phyloP scores from a whole-genome alignment of 2,888 invertebrate species.

The Pseudococcus jackbeardsleyi region DNA sequence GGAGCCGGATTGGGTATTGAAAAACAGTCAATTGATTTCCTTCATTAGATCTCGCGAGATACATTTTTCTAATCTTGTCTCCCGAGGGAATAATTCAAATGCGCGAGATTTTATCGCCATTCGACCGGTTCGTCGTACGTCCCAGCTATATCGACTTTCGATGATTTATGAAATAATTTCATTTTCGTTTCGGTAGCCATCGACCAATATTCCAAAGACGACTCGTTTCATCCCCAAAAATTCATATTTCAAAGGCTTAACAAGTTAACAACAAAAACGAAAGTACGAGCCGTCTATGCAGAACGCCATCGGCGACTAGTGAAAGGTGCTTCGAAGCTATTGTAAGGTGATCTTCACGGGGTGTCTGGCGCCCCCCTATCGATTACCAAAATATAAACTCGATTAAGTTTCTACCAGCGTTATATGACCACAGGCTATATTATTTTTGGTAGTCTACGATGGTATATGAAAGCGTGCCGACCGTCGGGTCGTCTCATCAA shows the following conservation, averaged over 20 bases:
- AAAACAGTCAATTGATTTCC: slow-evolving; percentile 37
- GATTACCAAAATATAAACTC: slow-evolving; percentile 59
- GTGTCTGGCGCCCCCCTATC: slow-evolving; percentile 63
- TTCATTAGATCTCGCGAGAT: slow-evolving; percentile 1
- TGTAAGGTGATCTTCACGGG: slow-evolving; percentile 62
- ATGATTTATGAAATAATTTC: slow-evolving; percentile 50
- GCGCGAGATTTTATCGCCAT: slow-evolving; percentile 40
- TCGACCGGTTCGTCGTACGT: background rate
- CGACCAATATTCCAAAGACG: background rate
- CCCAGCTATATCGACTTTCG: background rate
- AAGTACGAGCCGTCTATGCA: slow-evolving; percentile 11
- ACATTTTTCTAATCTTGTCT: slow-evolving; percentile 47
- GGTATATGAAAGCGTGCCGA: slow-evolving; percentile 60
- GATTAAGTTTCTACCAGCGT: slow-evolving; percentile 62
- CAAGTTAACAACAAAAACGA: slow-evolving; percentile 31
- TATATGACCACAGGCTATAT: slow-evolving; percentile 50
- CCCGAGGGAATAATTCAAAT: slow-evolving; percentile 40
- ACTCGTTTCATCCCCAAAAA: background rate
- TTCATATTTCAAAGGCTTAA: slow-evolving; percentile 37
- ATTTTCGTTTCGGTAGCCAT: slow-evolving; percentile 33
- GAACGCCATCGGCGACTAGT: slow-evolving; percentile 55
- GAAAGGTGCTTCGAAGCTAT: slow-evolving; percentile 58
- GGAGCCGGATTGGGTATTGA: background rate
- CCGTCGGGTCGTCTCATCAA: background rate
- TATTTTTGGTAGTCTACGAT: slow-evolving; percentile 36